Evolutionary conservation across 2,888 invertebrate species (phyloP), one percentile per base, ranked within the genome.

Genomic region (Eulithis prunata): DNA sequence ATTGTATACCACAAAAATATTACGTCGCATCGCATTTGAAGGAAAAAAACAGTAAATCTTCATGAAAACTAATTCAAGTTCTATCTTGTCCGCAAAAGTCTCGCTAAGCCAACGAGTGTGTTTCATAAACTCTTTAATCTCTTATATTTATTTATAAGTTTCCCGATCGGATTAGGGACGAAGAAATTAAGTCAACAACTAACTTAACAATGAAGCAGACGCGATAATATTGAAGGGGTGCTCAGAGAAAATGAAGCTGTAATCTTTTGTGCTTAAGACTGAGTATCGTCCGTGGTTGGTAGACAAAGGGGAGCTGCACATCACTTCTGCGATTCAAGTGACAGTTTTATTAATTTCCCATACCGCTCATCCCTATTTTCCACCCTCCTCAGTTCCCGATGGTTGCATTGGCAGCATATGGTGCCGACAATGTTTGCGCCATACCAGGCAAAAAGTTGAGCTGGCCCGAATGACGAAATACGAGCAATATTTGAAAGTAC

Each of bases 331-430:
- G 85, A 92, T 94, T 94, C 94, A 94, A 95, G 94, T 95, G 95
- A 95, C 95, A 95, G 95, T 95, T 95, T 95, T 95, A 95, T 95
- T 95, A 95, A 95, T 95, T 95, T 95, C 94, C 93, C 94, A 87
- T 87, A 88, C 85, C 81, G 82, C 85, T 89, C 88, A 86, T 90
- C 88, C 88, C 86, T 80, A 82, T 87, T 88, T 88, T 86, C 85
- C 89, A 90, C 91, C 91, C 91, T 81, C 81, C 79, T 83, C 83
- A 77, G 83, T 83, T 83, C 83, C 81, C 82, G 83, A 93, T 94
- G 91, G 78, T 77, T 82, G 82, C 83, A 82, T 78, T 80, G 85
- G 84, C 79, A 83, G 81, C 91, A 90, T 90, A 89, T 91, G 90
- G 88, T 85, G 76, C 77, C 79, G 78, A 80, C 79, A 83, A 75